A percentile compares a stretch with the other conserved stretches of the same genome.
phyloP scores from a whole-genome alignment of 1,140 invertebrate species.

The Gryon sp. region DNA sequence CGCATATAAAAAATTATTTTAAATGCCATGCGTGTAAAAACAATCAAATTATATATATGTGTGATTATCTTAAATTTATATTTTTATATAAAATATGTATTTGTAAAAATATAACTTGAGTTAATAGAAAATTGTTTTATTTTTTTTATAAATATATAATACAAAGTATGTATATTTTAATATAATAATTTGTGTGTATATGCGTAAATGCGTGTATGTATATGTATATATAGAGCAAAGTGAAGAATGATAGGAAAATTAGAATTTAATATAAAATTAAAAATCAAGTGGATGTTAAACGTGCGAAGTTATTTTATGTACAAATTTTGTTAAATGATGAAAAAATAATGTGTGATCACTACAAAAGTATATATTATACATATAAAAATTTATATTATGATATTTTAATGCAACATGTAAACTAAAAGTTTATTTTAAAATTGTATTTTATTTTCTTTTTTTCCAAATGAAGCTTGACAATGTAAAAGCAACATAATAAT shows the following conservation, averaged over 20 bases:
- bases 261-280: conserved; percentile 34
- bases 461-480: too few relatives aligned
- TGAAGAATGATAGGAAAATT: conserved; percentile 22
- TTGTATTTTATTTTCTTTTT: too few relatives aligned
- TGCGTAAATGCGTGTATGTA: conserved; percentile 36
- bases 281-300: conserved; percentile 21
- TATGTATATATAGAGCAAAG: conserved; percentile 38
- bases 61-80: too few relatives aligned
- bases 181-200: conserved; percentile 33
- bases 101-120: neutral
- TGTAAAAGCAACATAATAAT: too few relatives aligned
- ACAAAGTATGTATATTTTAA: too few relatives aligned
- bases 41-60: too few relatives aligned
- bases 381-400: conserved; percentile 17
- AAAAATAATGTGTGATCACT: conserved; percentile 16
- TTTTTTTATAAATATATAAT: too few relatives aligned
- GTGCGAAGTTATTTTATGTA: conserved; percentile 34
- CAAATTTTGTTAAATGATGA: conserved; percentile 41
- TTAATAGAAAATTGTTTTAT: neutral
- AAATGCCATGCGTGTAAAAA: too few relatives aligned
- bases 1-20: too few relatives aligned
- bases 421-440: neutral
- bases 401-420: neutral
- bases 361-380: conserved; percentile 14
- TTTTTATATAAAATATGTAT: neutral